A percentile compares a stretch with the other conserved stretches of the same genome.
These are phyloP conservation scores for Drosophila pseudoananassae DNA, from an alignment of 1,140 invertebrate species.

Conservation along the genomic window DNA sequence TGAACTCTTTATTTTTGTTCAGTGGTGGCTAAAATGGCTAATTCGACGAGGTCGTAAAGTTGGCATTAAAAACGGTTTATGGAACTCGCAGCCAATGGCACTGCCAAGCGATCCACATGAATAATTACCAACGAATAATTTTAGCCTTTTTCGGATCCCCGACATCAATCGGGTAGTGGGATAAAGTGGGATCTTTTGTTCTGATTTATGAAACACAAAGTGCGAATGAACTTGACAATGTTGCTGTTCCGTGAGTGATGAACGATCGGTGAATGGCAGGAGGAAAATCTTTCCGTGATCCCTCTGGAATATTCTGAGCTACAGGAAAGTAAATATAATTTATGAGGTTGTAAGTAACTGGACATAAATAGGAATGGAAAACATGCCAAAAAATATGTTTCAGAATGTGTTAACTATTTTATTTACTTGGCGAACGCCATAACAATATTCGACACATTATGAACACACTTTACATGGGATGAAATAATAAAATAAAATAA, in stretches of 20 bases:
- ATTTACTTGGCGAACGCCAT: neutral
- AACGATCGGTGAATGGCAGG: conserved; percentile 38
- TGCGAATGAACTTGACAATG: conserved; percentile 49
- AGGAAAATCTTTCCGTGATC: neutral
- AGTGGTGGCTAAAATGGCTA: neutral
- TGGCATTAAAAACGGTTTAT: conserved; percentile 19
- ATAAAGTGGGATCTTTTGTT: conserved; percentile 43
- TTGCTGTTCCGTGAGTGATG: conserved; percentile 14
- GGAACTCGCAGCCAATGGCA: conserved; percentile 52
- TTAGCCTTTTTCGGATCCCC: conserved; percentile 46
- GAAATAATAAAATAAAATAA: neutral
- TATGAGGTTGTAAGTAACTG: neutral
- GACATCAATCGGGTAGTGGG: neutral
- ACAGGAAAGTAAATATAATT: neutral
- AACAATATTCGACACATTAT: neutral
- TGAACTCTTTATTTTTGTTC: conserved; percentile 1
- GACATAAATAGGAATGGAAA: neutral
- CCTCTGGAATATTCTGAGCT: conserved; percentile 10
- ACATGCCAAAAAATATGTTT: neutral
- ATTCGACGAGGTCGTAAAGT: conserved; percentile 2
- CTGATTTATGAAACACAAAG: conserved; percentile 5
- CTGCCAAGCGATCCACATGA: conserved; percentile 34
- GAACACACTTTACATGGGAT: no score
- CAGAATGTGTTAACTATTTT: conserved; percentile 1
- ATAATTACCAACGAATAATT: conserved; percentile 58